These are phyloP conservation scores for Diadophis punctatus DNA, from an alignment of 2,113 vertebrate genomes.

Conservation along the genomic window DNA sequence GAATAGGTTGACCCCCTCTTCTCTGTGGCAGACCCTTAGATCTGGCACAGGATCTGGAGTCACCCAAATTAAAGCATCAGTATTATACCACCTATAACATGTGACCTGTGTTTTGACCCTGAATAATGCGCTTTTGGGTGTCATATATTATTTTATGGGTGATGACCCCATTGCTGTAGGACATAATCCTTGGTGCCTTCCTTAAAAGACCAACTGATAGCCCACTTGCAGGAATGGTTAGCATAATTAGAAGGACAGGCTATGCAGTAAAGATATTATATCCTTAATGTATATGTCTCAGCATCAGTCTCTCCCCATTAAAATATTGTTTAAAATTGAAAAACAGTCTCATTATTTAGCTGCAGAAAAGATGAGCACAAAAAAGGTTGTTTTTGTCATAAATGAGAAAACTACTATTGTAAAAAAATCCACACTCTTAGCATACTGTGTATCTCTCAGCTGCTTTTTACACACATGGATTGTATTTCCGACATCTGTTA, in stretches of 20 bases:
- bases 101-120: not conserved
- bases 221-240: not conserved
- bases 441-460: not conserved
- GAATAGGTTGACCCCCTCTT: not conserved
- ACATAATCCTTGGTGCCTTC: not conserved
- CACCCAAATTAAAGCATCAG: not conserved
- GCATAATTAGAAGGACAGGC: not conserved
- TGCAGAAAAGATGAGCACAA: not conserved
- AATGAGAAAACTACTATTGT: not conserved
- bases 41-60: not conserved
- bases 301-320: not conserved
- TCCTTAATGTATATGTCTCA: not conserved
- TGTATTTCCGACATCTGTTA: not conserved
- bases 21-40: not conserved
- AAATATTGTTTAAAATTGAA: not conserved
- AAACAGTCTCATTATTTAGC: not conserved
- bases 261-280: not conserved
- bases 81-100: not conserved
- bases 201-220: not conserved
- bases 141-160: not conserved
- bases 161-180: not conserved
- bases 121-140: not conserved
- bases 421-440: not conserved
- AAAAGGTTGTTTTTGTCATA: not conserved
- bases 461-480: not conserved